Evolutionary conservation across 2,888 invertebrate genomes (phyloP).

Genomic region (Thereva unica): DNA sequence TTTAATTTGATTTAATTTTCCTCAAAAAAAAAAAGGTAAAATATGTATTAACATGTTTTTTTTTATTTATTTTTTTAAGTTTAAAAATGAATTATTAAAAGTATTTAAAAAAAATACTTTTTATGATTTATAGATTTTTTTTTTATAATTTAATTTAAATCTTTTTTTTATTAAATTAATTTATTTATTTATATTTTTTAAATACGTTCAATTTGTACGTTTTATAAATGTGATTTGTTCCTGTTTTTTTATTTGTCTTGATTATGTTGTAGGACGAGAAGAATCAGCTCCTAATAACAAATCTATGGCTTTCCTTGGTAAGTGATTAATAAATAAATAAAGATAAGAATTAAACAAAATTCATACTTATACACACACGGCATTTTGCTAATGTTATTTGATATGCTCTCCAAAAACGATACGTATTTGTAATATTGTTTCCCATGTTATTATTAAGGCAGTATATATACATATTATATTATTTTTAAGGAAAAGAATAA

Average conservation of each 20-base stretch:
- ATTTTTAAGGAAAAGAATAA: no score
- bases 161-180: background rate
- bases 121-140: background rate
- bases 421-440: conserved; percentile 8
- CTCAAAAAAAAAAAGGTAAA: no score
- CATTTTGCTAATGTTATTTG: conserved; percentile 41
- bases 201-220: conserved; percentile 27
- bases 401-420: background rate
- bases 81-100: no score
- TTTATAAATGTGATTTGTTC: conserved; percentile 38
- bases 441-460: background rate
- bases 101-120: no score
- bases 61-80: no score
- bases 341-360: conserved; percentile 50
- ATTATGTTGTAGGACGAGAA: conserved; percentile 81
- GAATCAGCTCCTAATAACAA: conserved; percentile 93
- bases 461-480: no score
- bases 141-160: background rate
- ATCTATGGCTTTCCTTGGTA: conserved; percentile 95
- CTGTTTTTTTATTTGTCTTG: conserved; percentile 43
- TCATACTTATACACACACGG: conserved; percentile 49
- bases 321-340: conserved; percentile 64
- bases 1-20: no score
- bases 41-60: no score
- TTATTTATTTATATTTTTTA: conserved; percentile 19